Conservation (phyloP, 2,797 vertebrate genomes). For the Leucoraja ocellata region DNA sequence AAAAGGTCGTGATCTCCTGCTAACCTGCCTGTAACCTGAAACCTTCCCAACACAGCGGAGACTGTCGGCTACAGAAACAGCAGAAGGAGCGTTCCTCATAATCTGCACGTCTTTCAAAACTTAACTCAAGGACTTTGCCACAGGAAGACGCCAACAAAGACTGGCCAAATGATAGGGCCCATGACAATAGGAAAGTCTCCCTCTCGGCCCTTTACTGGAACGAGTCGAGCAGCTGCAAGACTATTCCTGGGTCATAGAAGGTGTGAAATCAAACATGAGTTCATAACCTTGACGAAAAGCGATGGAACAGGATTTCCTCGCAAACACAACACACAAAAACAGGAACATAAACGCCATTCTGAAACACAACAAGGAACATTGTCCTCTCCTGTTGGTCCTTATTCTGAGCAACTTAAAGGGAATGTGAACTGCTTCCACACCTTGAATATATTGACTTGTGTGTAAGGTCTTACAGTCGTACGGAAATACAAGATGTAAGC, state of each 20-base stretch:
- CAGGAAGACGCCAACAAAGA: conserved; percentile 29
- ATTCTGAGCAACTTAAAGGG: neutral
- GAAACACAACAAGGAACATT: neutral
- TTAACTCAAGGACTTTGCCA: neutral
- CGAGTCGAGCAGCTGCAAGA: neutral
- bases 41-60: conserved; percentile 34
- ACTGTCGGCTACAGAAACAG: neutral
- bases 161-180: neutral
- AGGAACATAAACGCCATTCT: conserved; percentile 39
- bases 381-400: neutral
- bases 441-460: neutral
- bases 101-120: conserved; percentile 1
- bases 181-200: conserved; percentile 13
- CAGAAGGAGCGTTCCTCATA: neutral
- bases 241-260: neutral
- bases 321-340: accelerated
- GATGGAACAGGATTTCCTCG: conserved; percentile 43
- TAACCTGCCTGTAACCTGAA: conserved; percentile 40
- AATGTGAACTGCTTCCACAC: neutral
- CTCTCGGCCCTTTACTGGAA: neutral
- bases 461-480: neutral
- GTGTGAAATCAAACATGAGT: conserved; percentile 46
- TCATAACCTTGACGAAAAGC: conserved; percentile 6
- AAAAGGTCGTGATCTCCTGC: neutral
- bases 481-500: neutral